Conservation (phyloP, 2,113 vertebrate genomes). For the Nanorana parkeri region DNA sequence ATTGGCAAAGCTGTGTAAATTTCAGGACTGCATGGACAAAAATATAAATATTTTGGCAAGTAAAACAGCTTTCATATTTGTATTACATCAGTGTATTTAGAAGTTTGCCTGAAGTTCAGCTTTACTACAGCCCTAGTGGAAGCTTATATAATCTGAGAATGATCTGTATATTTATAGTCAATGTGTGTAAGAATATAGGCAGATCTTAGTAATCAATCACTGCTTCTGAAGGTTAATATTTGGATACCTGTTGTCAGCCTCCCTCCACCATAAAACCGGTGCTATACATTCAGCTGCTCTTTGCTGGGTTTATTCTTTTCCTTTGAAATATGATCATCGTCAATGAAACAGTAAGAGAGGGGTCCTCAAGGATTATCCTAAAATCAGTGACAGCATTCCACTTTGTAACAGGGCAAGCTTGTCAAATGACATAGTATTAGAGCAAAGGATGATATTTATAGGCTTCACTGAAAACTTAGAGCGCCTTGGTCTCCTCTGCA, state of each 20-base stretch:
- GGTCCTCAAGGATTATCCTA: constrained; percentile 46
- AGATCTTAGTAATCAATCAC: background rate
- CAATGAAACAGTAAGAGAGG: constrained; percentile 47
- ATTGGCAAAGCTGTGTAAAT: too few species aligned
- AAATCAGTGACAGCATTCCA: constrained; percentile 50
- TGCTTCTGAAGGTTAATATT: background rate
- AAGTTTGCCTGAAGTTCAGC: too few species aligned
- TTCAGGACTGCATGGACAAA: too few species aligned
- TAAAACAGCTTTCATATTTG: too few species aligned
- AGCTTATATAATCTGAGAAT: too few species aligned
- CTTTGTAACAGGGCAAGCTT: constrained; percentile 42
- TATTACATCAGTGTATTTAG: too few species aligned
- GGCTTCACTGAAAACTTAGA: constrained; percentile 13
- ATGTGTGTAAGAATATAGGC: too few species aligned
- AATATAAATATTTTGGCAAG: too few species aligned
- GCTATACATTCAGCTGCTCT: constrained; percentile 42
- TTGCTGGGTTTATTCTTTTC: background rate
- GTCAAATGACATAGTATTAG: constrained; percentile 40
- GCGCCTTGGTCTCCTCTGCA: background rate
- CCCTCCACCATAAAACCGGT: constrained; percentile 7
- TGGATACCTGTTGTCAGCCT: constrained; percentile 32
- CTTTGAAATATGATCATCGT: constrained; percentile 51
- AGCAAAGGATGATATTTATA: constrained; percentile 50
- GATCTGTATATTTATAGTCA: too few species aligned
- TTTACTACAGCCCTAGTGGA: too few species aligned